Percentiles rank a stretch among this genome's conserved stretches.
These are phyloP conservation scores for Drosophila arizonae DNA, from an alignment of 1,140 invertebrate genomes.

Conservation along the genomic window DNA sequence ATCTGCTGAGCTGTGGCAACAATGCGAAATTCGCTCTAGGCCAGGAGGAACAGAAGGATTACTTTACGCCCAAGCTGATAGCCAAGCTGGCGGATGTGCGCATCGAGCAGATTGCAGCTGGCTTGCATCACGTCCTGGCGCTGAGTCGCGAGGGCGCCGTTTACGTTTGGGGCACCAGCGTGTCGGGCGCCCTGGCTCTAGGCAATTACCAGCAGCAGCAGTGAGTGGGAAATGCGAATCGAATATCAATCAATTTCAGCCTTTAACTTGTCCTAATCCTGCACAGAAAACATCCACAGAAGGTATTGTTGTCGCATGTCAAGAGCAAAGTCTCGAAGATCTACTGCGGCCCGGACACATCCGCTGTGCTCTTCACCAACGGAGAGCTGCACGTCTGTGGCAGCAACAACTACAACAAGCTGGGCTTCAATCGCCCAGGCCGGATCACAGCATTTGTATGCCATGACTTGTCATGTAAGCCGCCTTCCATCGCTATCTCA, in stretches of 20 bases:
- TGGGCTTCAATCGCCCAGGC: slow-evolving; percentile 84
- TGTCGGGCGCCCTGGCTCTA: slow-evolving; percentile 87
- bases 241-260: background rate
- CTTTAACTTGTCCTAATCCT: background rate
- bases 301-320: slow-evolving; percentile 79
- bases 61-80: slow-evolving; percentile 86
- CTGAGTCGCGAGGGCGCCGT: slow-evolving; percentile 86
- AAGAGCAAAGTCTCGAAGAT: slow-evolving; percentile 84
- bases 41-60: slow-evolving; percentile 86
- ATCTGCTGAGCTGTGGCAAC: slow-evolving; percentile 89
- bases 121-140: slow-evolving; percentile 87
- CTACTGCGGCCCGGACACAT: slow-evolving; percentile 87
- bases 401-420: slow-evolving; percentile 87
- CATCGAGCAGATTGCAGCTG: slow-evolving; percentile 86
- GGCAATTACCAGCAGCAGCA: slow-evolving; percentile 85
- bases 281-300: slow-evolving; percentile 68
- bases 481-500: background rate
- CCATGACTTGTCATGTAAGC: background rate
- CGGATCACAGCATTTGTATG: slow-evolving; percentile 76
- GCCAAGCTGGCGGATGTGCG: slow-evolving; percentile 85
- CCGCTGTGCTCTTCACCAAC: slow-evolving; percentile 86
- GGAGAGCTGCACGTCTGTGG: slow-evolving; percentile 88
- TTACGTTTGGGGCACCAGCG: slow-evolving; percentile 88
- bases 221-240: slow-evolving; percentile 36
- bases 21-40: slow-evolving; percentile 87